phyloP scores from a whole-genome alignment of 2,113 vertebrate species.

The Sylvia atricapilla region DNA sequence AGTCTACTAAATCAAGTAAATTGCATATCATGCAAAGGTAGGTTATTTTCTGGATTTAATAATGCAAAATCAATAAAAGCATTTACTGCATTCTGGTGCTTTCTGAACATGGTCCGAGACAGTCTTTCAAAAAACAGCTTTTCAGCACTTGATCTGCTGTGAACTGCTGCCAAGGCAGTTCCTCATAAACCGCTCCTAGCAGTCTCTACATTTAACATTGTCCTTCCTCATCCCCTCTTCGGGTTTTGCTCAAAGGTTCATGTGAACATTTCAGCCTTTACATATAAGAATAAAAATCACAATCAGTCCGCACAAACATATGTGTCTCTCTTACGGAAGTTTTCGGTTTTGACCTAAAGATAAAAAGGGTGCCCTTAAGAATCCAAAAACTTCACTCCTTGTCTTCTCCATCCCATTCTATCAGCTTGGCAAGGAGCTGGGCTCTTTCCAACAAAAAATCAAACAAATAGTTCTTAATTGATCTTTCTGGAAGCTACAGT shows the following conservation, averaged over 20 bases:
- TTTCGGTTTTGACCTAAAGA: not conserved
- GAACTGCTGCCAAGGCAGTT: not conserved
- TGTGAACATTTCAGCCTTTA: not conserved
- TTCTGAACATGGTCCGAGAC: not conserved
- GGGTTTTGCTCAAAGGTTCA: not conserved
- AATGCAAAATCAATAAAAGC: slow-evolving; percentile 48
- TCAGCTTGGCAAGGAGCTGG: not conserved
- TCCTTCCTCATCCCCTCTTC: not conserved
- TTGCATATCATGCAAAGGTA: not conserved
- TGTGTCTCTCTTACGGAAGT: not conserved
- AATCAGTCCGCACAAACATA: not conserved
- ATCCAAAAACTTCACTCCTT: not conserved
- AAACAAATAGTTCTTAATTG: not conserved
- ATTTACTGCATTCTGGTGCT: not conserved
- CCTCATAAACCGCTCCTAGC: not conserved
- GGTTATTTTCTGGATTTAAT: slow-evolving; percentile 29
- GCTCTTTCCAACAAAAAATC: not conserved
- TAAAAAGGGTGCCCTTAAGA: not conserved
- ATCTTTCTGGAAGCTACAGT: not conserved
- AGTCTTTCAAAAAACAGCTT: not conserved
- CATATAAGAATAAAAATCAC: not conserved
- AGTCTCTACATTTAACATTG: not conserved
- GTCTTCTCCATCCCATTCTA: not conserved
- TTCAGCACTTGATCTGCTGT: not conserved
- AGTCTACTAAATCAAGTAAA: not conserved